Evolutionary conservation across 2,113 vertebrate species (phyloP), one percentile per base, ranked within the genome.

Genomic region (Larimichthys crocea): DNA sequence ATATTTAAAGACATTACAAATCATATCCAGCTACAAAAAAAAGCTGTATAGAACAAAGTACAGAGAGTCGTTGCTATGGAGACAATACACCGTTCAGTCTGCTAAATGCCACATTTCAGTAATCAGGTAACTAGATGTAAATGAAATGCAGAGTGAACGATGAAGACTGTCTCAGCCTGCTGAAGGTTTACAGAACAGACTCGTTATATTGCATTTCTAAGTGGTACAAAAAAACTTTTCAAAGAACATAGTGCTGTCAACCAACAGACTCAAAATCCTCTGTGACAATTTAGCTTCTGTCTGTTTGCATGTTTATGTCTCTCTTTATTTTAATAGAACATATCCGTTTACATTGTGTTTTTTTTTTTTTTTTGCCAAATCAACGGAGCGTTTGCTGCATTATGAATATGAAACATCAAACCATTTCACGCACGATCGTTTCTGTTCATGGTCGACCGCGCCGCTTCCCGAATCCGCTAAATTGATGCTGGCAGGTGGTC

Each of bases 401-500:
- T 48, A 19, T 12, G 46, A 62, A 14, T 26, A 14, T 62, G 17
- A 59, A 50, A 35, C 48, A 61, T 84, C 49, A 40, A 50, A 62
- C 40, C 69, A 52, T 19, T 72, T 14, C 14, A 1, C 24, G 56
- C 46, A 3, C 4, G 17, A 46, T 46, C 40, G 3, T 79, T 69
- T 75, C 26, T 62, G 53, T 74, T 85, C 49, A 74, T 1, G 79
- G 20, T 59, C 3, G 22, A 26, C 63, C 55, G 80, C 46, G 63
- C 62, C 29, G 6, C 59, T 80, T 22, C 61, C 42, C 3, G 12
- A 73, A 83, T 71, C 55, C 9, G 1, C n/a, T 68, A 55, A 71
- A 72, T 52, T n/a, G 61, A 69, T 76, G 65, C 69, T 61, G 76
- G 65, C 80, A 85, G 75, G 79, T 53, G 26, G 72, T 74, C 75